phyloP scores from a whole-genome alignment of 2,113 vertebrate species.

The Symphodus melops region DNA sequence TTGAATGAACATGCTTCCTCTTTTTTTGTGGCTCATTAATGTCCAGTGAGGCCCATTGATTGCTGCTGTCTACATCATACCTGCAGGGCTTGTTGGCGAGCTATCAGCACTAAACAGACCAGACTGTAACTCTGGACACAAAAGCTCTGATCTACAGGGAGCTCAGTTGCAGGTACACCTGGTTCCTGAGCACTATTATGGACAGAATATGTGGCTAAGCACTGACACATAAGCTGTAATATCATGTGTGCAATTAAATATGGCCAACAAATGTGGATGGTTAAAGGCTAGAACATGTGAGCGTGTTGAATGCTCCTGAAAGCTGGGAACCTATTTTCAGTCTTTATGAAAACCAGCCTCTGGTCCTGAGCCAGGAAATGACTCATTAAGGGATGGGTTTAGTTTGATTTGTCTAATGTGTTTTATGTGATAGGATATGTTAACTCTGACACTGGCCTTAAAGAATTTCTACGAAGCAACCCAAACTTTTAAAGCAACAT shows the following conservation, averaged over 20 bases:
- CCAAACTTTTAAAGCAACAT: no score
- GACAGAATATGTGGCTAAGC: background rate
- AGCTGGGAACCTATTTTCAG: slow-evolving; percentile 5
- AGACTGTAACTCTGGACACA: slow-evolving; percentile 45
- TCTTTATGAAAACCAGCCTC: background rate
- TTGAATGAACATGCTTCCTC: slow-evolving; percentile 13
- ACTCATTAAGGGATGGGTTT: background rate
- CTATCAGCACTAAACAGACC: background rate
- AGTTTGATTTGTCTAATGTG: slow-evolving; percentile 4
- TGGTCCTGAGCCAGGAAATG: background rate
- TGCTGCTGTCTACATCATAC: slow-evolving; percentile 11
- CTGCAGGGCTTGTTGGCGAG: slow-evolving; percentile 29
- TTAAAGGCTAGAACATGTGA: background rate
- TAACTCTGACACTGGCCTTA: no score
- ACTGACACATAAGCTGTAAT: slow-evolving; percentile 22
- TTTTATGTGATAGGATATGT: no score
- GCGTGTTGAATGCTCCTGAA: background rate
- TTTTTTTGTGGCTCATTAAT: slow-evolving; percentile 25
- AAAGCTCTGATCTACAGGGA: slow-evolving; percentile 54
- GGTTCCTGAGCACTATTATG: slow-evolving; percentile 25
- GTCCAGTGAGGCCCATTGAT: slow-evolving; percentile 47
- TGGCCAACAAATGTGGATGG: background rate
- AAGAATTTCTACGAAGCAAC: no score
- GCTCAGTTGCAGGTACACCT: slow-evolving; percentile 32
- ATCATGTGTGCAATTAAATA: slow-evolving; percentile 23